Conservation (phyloP, 1,140 invertebrate species). For the Gyrodactylus bullatarudis region DNA sequence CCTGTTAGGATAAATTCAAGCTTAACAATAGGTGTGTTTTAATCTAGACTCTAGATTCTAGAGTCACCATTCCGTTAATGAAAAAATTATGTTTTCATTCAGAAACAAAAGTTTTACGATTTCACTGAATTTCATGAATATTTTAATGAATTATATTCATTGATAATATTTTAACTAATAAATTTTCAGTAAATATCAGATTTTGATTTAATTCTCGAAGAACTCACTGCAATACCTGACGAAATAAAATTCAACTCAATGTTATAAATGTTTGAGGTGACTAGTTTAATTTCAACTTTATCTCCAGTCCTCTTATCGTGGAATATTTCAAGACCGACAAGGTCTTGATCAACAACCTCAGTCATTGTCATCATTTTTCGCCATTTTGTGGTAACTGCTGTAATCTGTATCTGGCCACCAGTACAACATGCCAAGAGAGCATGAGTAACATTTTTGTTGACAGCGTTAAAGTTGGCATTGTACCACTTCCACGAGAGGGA, state of each 20-base stretch:
- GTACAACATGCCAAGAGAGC: background rate
- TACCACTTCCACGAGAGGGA: background rate
- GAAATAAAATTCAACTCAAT: background rate
- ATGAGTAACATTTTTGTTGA: background rate
- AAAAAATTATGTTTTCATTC: too few species aligned
- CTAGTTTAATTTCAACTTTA: background rate
- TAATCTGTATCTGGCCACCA: background rate
- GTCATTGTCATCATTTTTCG: background rate
- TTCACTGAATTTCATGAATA: too few species aligned
- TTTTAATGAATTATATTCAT: too few species aligned
- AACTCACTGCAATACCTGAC: background rate
- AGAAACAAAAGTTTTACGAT: too few species aligned
- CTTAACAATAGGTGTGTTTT: too few species aligned
- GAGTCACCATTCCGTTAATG: too few species aligned
- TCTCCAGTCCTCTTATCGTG: background rate
- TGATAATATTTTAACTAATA: too few species aligned
- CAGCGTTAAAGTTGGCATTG: background rate
- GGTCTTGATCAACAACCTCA: background rate
- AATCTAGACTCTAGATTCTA: too few species aligned
- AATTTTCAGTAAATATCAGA: background rate
- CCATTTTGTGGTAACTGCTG: background rate
- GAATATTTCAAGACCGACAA: background rate
- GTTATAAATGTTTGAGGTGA: background rate
- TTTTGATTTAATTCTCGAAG: background rate
- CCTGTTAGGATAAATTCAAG: too few species aligned